Evolutionary conservation across 2,888 invertebrate species (phyloP).

Genomic region (Panzeria rudis): DNA sequence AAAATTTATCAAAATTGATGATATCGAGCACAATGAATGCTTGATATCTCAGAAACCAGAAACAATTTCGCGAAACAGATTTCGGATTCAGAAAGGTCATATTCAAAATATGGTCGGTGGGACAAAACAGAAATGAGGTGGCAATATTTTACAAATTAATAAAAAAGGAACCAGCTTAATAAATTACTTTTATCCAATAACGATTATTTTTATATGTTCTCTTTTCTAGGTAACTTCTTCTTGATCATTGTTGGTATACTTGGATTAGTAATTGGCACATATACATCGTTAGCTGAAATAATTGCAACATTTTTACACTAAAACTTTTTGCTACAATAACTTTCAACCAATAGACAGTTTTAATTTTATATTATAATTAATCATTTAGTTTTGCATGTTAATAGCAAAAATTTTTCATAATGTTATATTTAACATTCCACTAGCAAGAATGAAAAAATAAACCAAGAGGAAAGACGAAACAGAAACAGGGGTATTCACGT

Average conservation of each 20-base stretch:
- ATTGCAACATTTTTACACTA: conserved; percentile 85
- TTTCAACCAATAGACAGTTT: conserved; percentile 13
- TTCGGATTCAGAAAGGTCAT: too few species aligned
- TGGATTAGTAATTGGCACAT: conserved; percentile 89
- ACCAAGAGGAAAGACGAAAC: not conserved
- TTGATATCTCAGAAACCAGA: too few species aligned
- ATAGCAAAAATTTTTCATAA: conserved; percentile 24
- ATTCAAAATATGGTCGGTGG: too few species aligned
- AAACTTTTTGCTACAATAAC: conserved; percentile 1
- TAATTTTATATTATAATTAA: conserved; percentile 40
- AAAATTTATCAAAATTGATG: too few species aligned
- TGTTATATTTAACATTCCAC: conserved; percentile 66
- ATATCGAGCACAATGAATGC: too few species aligned
- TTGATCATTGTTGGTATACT: conserved; percentile 88
- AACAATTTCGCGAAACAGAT: too few species aligned
- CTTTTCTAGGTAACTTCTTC: conserved; percentile 84
- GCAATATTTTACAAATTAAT: too few species aligned
- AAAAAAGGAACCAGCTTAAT: too few species aligned
- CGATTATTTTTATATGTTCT: conserved; percentile 6
- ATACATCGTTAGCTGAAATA: conserved; percentile 88
- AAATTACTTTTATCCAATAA: not conserved
- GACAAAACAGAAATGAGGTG: too few species aligned
- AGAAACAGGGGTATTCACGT: conserved; percentile 22
- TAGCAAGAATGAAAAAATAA: conserved; percentile 22
- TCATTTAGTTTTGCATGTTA: conserved; percentile 45